Base-by-base conservation (phyloP, 2,113 vertebrate genomes). In the Helogale parvula region DNA sequence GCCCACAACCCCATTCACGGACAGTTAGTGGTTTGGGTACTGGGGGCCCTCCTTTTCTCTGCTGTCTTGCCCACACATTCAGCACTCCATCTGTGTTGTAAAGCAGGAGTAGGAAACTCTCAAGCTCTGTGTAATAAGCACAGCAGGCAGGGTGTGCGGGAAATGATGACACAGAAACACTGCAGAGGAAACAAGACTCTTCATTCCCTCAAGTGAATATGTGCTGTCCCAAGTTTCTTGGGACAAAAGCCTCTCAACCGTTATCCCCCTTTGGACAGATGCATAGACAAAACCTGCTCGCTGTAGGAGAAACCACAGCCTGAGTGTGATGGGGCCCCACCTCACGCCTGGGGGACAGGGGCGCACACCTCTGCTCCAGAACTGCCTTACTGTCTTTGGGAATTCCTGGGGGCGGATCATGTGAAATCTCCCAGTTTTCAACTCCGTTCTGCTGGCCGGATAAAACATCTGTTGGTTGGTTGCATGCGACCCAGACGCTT, bases 301-400 rank as follows among this genome's bases (percentile, higher is more conserved):
- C 7, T n/a, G 7, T 7, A 27, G 63, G 35, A 84, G 31, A 86
- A 85, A 63, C 45, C 54, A 57, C 21, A 63, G 38, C 14, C 10
- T 29, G 0, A 29, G 29, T n/a, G 50, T 0, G 5, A n/a, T 0
- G 17, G 69, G 16, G 50, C 35, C 29, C 25, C 0, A 14, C 25
- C 63, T 31, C 7, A 23, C 52, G 45, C 19, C 1, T 0, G 41
- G 16, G 29, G 6, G 23, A 29, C 25, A 17, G 8, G 33, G 7
- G 52, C 0, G 11, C 4, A 31, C 5, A 1, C 5, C 50, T 29
- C 60, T 57, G 82, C 29, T 50, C 27, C 35, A 66, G 10, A 3
- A 3, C 47, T 7, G 3, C 54, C 31, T 50, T 7, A 3, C 47
- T 7, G 4, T 47, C 31, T 50, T 7, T 0, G 0, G 35, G 27